Evolutionary conservation across 1,140 invertebrate genomes (phyloP), one percentile per base, ranked within the genome.

Genomic region (Megalonaias nervosa): DNA sequence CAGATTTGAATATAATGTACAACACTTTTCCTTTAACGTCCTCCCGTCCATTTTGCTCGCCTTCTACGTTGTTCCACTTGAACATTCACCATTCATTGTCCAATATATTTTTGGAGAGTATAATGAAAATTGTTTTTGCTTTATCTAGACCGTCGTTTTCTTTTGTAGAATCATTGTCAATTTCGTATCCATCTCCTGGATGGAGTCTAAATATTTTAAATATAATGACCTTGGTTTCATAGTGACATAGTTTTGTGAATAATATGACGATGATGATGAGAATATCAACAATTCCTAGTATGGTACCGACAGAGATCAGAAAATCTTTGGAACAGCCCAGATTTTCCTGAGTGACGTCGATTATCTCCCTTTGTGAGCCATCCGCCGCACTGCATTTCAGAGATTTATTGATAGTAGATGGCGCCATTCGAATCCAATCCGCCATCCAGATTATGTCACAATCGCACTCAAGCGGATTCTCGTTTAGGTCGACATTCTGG

Each of bases 191-290:
- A 11, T 73, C 31, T 11, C 57, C 31, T 26, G 71, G 64, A 48
- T 67, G 70, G 21, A 67, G 21, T 13, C 65, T 56, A 19, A 72
- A 67, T 9, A 78, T 19, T 58, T 48, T 67, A 56, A 61, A 38
- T 4, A 78, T 19, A 56, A 78, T n/a, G 19, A 78, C 76, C 26
- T 67, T 61, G 5, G 76, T 73, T 57, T 78, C 76, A 58, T 78
- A 78, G 5, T 70, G 76, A 58, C 70, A 78, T 19, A 59, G 38
- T 55, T 56, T 62, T 17, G 71, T 65, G 57, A 73, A 67, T 3
- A 78, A 21, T 15, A 69, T 19, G 0, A 11, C 38, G 19, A 73
- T 26, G 6, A 68, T 23, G 17, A 67, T 13, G 1, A 78, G 2
- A 13, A 55, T n/a, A n/a, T 73, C 21, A 55, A 62, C 21, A 14